Evolutionary conservation across 2,888 invertebrate species (phyloP).

Genomic region (Teleiodes luculella): DNA sequence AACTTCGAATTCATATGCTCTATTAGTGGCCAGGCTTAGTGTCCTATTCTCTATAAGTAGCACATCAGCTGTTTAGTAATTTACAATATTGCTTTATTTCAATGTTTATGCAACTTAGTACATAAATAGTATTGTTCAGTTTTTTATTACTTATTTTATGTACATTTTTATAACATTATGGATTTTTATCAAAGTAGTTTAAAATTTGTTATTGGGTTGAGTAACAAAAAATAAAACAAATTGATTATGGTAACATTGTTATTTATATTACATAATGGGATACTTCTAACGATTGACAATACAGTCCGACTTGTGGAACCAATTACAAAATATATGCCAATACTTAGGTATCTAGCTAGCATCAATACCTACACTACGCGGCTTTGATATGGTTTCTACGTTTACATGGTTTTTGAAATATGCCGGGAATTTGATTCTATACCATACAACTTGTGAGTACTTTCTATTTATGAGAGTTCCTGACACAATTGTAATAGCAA

Average conservation of each 20-base stretch:
- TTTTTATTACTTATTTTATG: neutral
- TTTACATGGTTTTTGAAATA: slow-evolving; percentile 36
- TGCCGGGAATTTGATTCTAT: neutral
- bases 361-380: slow-evolving; percentile 58
- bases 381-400: slow-evolving; percentile 70
- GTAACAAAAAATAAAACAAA: slow-evolving; percentile 42
- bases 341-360: slow-evolving; percentile 71
- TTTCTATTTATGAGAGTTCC: no score
- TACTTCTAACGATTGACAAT: slow-evolving; percentile 74
- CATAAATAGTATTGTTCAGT: no score
- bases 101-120: no score
- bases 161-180: neutral
- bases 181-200: slow-evolving; percentile 1
- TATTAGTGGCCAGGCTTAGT: no score
- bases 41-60: no score
- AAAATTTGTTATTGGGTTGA: slow-evolving; percentile 27
- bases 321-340: slow-evolving; percentile 74
- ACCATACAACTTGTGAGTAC: no score
- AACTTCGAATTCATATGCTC: no score
- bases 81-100: no score
- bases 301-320: slow-evolving; percentile 64
- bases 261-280: slow-evolving; percentile 77
- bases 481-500: no score
- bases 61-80: no score
- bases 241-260: slow-evolving; percentile 69